Evolutionary conservation across 92 coral and sea anemone genomes (phyloP), one percentile per base, ranked within the genome.

Genomic region (Porites rus): DNA sequence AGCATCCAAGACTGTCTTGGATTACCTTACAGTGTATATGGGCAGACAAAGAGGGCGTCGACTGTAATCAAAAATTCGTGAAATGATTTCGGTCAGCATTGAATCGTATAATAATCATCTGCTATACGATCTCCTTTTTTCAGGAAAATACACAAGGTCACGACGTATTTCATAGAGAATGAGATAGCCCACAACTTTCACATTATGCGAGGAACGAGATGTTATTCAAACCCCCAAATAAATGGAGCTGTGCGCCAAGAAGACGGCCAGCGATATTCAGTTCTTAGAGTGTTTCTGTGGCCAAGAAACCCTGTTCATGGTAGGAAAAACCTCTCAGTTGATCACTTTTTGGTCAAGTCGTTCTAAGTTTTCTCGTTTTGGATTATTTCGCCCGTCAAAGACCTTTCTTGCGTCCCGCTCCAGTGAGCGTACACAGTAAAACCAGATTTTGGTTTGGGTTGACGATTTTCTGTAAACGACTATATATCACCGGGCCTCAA

Each of bases 181-280:
- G 98, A 97, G 88, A 82, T 97, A 28, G 99, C 99, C 1, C 98
- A 97, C 83, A 97, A 97, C 94, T 73, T 97, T 21, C 92, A 92
- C 20, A 90, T 97, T 28, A 65, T 94, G 10, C 94, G 99, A 74
- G 99, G 95, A 17, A 76, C 82, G 28, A 81, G 75, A 51, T 68
- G 78, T 51, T 66, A 16, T 24, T 28, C 82, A 18, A 24, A 9
- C 11, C 21, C 12, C n/a, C 85, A 18, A 13, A 43, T 80, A 58
- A 90, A 93, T 76, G 88, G 85, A 8, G 67, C 80, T 1, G 13
- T 20, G 14, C 56, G 71, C 22, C 38, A 1, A 11, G 83, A 14
- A 6, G 83, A 81, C 4, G 5, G 66, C 2, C 74, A 84, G 18
- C 19, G 10, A n/a, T 1, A 21, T 28, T 86, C 89, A 28, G 86